Conservation (phyloP, 1,140 invertebrate genomes). For the Planococcus citri region DNA sequence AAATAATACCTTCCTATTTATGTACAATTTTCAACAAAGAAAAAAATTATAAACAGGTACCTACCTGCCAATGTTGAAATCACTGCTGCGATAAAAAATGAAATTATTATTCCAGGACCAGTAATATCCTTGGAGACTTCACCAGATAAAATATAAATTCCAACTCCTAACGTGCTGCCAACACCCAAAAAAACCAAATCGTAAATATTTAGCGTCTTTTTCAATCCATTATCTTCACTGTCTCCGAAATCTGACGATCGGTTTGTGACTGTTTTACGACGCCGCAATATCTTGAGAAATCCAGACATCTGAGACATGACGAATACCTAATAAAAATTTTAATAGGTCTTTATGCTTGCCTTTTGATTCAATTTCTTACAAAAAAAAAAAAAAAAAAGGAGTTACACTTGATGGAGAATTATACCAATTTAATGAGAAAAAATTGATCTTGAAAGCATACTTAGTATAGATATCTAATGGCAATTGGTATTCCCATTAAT, state of each 20-base stretch:
- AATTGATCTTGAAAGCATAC: no score
- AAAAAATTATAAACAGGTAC: background rate
- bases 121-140: constrained; percentile 70
- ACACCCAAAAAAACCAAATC: constrained; percentile 71
- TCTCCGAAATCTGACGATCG: background rate
- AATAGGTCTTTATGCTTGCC: background rate
- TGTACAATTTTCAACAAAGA: background rate
- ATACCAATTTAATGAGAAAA: no score
- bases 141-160: constrained; percentile 83
- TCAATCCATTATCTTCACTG: background rate
- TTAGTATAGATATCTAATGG: no score
- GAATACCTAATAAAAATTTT: no score
- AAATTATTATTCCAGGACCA: constrained; percentile 75
- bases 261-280: background rate
- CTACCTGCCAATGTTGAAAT: constrained; percentile 79
- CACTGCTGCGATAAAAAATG: constrained; percentile 76
- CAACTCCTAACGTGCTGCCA: constrained; percentile 76
- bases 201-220: background rate
- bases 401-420: no score
- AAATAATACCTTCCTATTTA: constrained; percentile 26
- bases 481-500: no score
- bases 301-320: background rate
- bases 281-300: background rate
- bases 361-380: no score
- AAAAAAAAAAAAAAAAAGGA: no score